Evolutionary conservation across 2,797 vertebrate species (phyloP).

Genomic region (Pteropus rufus): DNA sequence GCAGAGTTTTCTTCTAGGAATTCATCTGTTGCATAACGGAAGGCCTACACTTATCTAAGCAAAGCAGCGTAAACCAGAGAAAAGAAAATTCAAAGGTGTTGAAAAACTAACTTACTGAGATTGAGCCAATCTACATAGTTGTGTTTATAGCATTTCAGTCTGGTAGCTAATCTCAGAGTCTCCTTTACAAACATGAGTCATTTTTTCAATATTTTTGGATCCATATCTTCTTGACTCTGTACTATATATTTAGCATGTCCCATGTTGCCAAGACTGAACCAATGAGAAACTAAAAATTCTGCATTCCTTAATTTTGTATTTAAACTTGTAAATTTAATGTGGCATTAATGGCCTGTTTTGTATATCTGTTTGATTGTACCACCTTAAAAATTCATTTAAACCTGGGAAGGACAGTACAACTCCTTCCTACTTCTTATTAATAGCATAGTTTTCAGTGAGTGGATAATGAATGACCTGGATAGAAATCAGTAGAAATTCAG

Average conservation of each 20-base stretch:
- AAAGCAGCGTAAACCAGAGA: neutral
- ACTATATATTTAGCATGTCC: neutral
- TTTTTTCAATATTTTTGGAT: conserved; percentile 32
- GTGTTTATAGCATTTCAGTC: neutral
- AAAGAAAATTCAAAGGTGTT: neutral
- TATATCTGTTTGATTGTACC: conserved; percentile 65
- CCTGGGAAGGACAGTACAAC: conserved; percentile 54
- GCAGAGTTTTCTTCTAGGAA: conserved; percentile 29
- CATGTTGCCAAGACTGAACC: conserved; percentile 23
- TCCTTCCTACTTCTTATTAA: conserved; percentile 69
- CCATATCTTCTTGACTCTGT: conserved; percentile 9
- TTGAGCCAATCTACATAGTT: conserved; percentile 5
- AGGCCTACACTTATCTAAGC: neutral
- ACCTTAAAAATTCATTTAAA: conserved; percentile 70
- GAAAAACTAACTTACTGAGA: neutral
- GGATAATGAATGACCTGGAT: conserved; percentile 63
- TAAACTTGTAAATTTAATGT: conserved; percentile 57
- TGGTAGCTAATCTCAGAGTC: neutral
- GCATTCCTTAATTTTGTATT: conserved; percentile 54
- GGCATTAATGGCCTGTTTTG: conserved; percentile 65
- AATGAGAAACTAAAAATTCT: conserved; percentile 39
- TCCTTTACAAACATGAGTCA: neutral
- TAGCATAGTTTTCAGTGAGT: conserved; percentile 45
- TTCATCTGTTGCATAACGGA: conserved; percentile 25
- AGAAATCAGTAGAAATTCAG: conserved; percentile 65